Evolutionary conservation across 2,888 invertebrate genomes (phyloP), one percentile per base, ranked within the genome.

Genomic region (Sphaerophoria taeniata): DNA sequence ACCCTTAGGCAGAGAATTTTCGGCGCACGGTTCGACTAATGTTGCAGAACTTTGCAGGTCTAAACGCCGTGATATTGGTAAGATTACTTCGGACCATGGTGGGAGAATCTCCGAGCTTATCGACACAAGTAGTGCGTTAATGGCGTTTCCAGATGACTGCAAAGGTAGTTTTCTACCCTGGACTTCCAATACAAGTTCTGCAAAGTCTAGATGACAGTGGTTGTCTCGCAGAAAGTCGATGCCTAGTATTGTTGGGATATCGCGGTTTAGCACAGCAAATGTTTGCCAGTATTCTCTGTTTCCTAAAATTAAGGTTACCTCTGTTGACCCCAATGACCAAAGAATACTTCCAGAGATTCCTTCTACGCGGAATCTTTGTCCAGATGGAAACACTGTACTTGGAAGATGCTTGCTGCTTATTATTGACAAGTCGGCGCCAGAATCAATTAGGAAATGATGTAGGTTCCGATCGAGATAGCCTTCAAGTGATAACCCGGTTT

Each of bases 291-390:
- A 45, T 24, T 61, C 45, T 12, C 33, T 45, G 12, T 45, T 11
- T n/a, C 7, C n/a, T 5, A 45, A 5, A 0, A 45, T 12, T 14
- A 61, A 4, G 6, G 7, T 4, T 3, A 61, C 5, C 4, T 45
- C 61, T 45, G 61, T 14, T 5, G 33, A 31, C n/a, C 61, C 61
- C 12, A 61, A 6, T 3, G 61, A 61, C 45, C 61, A 61, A 6
- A 61, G 45, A 4, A 31, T 61, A 6, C 61, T 45, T 33, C 61
- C 45, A 9, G 45, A 61, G 2, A 61, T 61, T 45, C 45, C 60
- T 14, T 60, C 60, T 39, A 60, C 24, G 0, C 43, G 60, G 4
- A 60, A 5, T 24, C 2, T 16, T 4, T 12, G 11, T 4, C 60
- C 43, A 3, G 16, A 11, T 43, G 60, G 39, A 2, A 2, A 16